Conservation (phyloP, 1,140 invertebrate species). For the Onthophagus taurus region DNA sequence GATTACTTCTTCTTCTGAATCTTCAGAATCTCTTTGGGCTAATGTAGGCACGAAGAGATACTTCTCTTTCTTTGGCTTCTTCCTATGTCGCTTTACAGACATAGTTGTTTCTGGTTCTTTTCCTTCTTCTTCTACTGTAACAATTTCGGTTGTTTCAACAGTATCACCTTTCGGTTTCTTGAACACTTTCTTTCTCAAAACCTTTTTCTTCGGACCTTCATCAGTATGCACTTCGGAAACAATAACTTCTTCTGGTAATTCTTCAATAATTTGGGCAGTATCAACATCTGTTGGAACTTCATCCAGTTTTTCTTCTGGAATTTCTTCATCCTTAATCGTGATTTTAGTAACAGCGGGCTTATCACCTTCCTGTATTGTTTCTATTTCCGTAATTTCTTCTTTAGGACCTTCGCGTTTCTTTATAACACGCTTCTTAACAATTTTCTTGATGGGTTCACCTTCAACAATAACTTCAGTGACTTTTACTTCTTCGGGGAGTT, state of each 20-base stretch:
- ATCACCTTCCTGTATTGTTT: constrained; percentile 30
- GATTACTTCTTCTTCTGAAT: constrained; percentile 5
- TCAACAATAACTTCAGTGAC: constrained; percentile 10
- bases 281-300: constrained; percentile 18
- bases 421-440: constrained; percentile 27
- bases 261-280: constrained; percentile 25
- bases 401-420: constrained; percentile 30
- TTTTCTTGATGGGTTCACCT: constrained; percentile 27
- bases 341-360: constrained; percentile 31
- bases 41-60: constrained; percentile 5
- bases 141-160: constrained; percentile 30
- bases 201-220: constrained; percentile 34
- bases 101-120: constrained; percentile 31
- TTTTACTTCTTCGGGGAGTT: constrained; percentile 25
- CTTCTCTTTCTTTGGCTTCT: constrained; percentile 13
- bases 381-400: constrained; percentile 31
- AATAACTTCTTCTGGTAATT: constrained; percentile 38
- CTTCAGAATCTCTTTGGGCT: background rate
- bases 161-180: constrained; percentile 26
- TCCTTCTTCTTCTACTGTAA: constrained; percentile 32
- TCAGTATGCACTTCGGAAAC: constrained; percentile 38
- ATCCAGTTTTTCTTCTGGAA: constrained; percentile 18
- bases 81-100: constrained; percentile 3
- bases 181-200: constrained; percentile 27
- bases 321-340: constrained; percentile 36